Conservation (phyloP, 2,113 vertebrate species). For the Varanus salvator region DNA sequence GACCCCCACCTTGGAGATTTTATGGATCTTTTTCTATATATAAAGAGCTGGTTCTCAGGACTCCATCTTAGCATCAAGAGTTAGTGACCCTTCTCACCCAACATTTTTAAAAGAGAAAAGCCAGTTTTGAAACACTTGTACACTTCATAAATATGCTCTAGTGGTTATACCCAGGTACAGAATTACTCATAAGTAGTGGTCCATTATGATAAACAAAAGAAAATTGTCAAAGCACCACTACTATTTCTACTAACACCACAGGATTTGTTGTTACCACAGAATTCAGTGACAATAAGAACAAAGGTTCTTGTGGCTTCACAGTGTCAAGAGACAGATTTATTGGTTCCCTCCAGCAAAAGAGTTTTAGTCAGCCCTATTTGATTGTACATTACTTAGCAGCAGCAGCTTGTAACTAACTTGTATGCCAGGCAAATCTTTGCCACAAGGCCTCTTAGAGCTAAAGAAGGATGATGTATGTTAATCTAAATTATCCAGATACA, state of each 20-base stretch:
- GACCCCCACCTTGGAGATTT: background rate
- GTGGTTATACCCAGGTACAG: background rate
- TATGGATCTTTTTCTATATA: background rate
- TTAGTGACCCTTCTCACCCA: background rate
- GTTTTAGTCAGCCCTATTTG: background rate
- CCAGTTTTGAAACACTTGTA: background rate
- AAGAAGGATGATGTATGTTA: background rate
- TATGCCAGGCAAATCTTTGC: background rate
- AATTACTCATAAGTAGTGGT: background rate
- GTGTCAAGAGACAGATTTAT: background rate
- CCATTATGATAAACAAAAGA: background rate
- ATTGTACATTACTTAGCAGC: background rate
- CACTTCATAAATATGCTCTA: background rate
- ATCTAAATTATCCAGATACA: background rate
- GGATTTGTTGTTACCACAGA: background rate
- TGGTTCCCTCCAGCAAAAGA: background rate
- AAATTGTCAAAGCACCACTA: background rate
- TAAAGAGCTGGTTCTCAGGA: background rate
- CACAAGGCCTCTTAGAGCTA: background rate
- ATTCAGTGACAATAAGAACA: background rate
- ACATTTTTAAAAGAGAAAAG: background rate
- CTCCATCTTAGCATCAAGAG: background rate
- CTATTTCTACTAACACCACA: background rate
- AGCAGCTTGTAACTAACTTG: background rate
- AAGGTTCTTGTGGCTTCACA: background rate